Percentiles rank a stretch among this genome's conserved stretches.
phyloP scores from a whole-genome alignment of 1,140 invertebrate genomes.

The Hydropsyche tenuis region DNA sequence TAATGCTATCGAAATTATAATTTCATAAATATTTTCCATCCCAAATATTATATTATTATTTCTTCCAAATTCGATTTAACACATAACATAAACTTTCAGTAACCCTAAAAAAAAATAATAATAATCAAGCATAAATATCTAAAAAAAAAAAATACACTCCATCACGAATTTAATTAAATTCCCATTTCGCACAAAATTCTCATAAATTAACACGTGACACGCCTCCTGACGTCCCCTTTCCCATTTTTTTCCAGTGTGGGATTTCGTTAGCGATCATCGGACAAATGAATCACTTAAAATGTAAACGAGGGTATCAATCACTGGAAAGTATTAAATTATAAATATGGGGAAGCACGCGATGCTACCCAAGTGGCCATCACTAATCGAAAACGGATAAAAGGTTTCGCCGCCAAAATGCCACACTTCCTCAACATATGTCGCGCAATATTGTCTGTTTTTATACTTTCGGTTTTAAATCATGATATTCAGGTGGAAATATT shows the following conservation, averaged over 20 bases:
- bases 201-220: too few species aligned
- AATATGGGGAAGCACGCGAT: slow-evolving; percentile 30
- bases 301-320: slow-evolving; percentile 5
- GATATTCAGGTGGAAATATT: too few species aligned
- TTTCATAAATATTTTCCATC: too few species aligned
- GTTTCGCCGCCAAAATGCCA: slow-evolving; percentile 24
- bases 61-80: too few species aligned
- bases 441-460: background rate
- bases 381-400: slow-evolving; percentile 38
- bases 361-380: slow-evolving; percentile 27
- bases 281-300: slow-evolving; percentile 19
- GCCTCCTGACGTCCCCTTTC: background rate
- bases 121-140: background rate
- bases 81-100: too few species aligned
- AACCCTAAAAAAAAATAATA: too few species aligned
- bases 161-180: too few species aligned
- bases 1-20: too few species aligned
- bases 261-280: background rate
- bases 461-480: too few species aligned
- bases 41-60: too few species aligned
- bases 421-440: slow-evolving; percentile 19
- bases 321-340: background rate
- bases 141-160: background rate
- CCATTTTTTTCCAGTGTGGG: background rate
- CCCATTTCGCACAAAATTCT: too few species aligned